Evolutionary conservation across 2,888 invertebrate genomes (phyloP).

Genomic region (Dynastes maya): DNA sequence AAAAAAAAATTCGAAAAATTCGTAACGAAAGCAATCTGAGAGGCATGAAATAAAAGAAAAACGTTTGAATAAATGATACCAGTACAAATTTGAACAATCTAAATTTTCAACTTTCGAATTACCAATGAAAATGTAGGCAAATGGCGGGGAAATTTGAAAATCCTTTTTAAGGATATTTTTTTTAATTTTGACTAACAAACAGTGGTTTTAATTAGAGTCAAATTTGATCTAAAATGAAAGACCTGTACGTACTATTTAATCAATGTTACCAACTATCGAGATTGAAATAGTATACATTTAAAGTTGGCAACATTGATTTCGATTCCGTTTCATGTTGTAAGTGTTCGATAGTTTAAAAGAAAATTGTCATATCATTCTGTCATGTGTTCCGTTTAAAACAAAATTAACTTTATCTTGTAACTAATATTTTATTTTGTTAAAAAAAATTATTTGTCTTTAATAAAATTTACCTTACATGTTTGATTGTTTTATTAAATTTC

Average conservation of each 20-base stretch:
- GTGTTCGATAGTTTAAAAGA: too few species aligned
- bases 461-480: constrained; percentile 28
- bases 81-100: constrained; percentile 40
- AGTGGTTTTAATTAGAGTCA: too few species aligned
- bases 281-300: too few species aligned
- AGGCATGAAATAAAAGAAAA: constrained; percentile 17
- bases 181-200: not conserved
- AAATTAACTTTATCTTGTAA: not conserved
- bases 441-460: constrained; percentile 4
- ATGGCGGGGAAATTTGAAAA: too few species aligned
- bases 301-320: not conserved
- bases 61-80: not conserved
- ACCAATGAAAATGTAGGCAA: not conserved
- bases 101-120: not conserved
- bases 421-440: constrained; percentile 29
- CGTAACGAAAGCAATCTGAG: not conserved
- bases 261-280: too few species aligned
- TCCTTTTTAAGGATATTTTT: not conserved
- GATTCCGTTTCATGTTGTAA: not conserved
- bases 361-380: not conserved
- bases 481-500: too few species aligned
- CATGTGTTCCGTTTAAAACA: not conserved
- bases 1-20: not conserved
- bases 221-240: too few species aligned
- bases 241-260: too few species aligned